These are phyloP conservation scores for Seriola rivoliana DNA, from an alignment of 2,113 vertebrate species.

Conservation along the genomic window DNA sequence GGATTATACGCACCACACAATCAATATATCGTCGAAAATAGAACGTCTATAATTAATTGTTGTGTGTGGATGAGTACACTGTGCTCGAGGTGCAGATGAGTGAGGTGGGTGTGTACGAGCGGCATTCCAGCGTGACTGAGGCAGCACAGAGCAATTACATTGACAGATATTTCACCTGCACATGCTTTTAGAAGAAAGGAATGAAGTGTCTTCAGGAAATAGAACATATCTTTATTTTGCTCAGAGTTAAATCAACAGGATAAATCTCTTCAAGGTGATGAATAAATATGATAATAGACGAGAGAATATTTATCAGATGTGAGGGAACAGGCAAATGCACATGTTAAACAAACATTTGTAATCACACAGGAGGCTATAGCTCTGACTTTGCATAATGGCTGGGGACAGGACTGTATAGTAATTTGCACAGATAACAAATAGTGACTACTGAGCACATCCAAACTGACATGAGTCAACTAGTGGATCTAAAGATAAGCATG, in stretches of 20 bases:
- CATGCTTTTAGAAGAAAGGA: constrained; percentile 12
- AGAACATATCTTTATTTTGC: constrained; percentile 43
- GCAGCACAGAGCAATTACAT: constrained; percentile 10
- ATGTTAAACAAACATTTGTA: constrained; percentile 30
- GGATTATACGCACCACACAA: constrained; percentile 17
- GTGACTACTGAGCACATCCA: constrained; percentile 51
- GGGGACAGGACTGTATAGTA: constrained; percentile 15
- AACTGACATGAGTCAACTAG: constrained; percentile 62
- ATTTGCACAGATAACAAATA: constrained; percentile 58
- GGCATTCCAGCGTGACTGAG: constrained; percentile 35
- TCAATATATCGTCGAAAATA: constrained; percentile 4
- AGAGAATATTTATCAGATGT: background rate
- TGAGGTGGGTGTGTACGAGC: constrained; percentile 34
- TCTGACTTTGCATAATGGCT: constrained; percentile 9
- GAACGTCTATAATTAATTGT: background rate
- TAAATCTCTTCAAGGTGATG: background rate
- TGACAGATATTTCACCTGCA: constrained; percentile 13
- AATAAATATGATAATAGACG: constrained; percentile 29
- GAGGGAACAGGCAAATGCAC: background rate
- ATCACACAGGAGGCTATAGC: constrained; percentile 6
- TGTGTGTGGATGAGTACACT: background rate
- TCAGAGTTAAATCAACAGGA: constrained; percentile 22
- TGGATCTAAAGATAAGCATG: constrained; percentile 46
- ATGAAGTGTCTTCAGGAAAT: constrained; percentile 11
- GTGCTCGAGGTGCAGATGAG: constrained; percentile 23